Evolutionary conservation across 2,797 vertebrate genomes (phyloP).

Genomic region (Lagodon rhomboides): DNA sequence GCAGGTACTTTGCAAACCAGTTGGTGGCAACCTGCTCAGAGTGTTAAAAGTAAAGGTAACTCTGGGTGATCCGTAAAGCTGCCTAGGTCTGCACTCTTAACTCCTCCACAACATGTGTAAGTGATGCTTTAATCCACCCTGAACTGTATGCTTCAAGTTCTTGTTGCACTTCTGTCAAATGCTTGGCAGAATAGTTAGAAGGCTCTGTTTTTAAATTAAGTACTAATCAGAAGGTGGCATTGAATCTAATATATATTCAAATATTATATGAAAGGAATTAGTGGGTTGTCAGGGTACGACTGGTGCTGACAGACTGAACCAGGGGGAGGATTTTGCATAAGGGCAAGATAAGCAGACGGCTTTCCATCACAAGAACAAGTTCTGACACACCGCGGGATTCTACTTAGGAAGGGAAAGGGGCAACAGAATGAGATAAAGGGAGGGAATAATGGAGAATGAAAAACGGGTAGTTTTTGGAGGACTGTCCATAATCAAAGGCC

Average conservation of each 20-base stretch:
- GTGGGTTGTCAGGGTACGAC: conserved; percentile 67
- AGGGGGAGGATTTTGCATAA: conserved; percentile 45
- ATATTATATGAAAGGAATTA: conserved; percentile 68
- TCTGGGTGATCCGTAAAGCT: conserved; percentile 35
- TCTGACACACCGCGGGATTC: conserved; percentile 66
- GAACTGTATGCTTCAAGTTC: conserved; percentile 6
- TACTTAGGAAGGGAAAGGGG: conserved; percentile 50
- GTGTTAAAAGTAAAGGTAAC: conserved; percentile 50
- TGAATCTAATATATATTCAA: conserved; percentile 42
- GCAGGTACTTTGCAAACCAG: conserved; percentile 48
- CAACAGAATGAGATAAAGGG: conserved; percentile 12
- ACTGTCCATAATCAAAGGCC: conserved; percentile 32
- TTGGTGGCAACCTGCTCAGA: conserved; percentile 31
- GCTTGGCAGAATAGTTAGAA: conserved; percentile 24
- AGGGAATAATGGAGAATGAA: conserved; percentile 26
- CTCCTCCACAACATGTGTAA: conserved; percentile 20
- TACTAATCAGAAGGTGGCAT: conserved; percentile 25
- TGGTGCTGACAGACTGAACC: conserved; percentile 70
- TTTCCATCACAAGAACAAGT: conserved; percentile 69
- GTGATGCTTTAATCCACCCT: conserved; percentile 41
- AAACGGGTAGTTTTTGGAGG: conserved; percentile 1
- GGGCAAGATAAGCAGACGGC: conserved; percentile 51
- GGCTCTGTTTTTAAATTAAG: conserved; percentile 39
- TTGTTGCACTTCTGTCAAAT: not conserved
- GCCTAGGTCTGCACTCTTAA: conserved; percentile 1